A percentile compares a stretch with the other conserved stretches of the same genome.
phyloP scores from a whole-genome alignment of 2,113 vertebrate species.

The Misgurnus anguillicaudatus region DNA sequence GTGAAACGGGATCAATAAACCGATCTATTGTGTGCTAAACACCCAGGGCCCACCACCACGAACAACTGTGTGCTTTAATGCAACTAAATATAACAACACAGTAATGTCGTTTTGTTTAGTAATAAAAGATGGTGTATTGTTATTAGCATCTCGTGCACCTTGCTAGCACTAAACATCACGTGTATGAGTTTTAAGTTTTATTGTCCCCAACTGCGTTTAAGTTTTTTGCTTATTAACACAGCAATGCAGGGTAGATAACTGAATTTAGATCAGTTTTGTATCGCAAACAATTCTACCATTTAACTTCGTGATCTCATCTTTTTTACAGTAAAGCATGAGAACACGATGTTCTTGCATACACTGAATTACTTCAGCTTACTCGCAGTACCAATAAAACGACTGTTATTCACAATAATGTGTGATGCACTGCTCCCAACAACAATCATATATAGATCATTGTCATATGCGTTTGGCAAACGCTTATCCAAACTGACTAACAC shows the following conservation, averaged over 20 bases:
- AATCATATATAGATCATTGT: too few relatives aligned
- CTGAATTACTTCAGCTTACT: neutral
- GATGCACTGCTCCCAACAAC: too few relatives aligned
- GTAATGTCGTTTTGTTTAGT: neutral
- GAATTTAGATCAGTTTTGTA: neutral
- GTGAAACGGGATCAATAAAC: neutral
- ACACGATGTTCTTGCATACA: neutral
- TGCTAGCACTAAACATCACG: constrained; percentile 18
- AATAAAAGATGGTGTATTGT: neutral
- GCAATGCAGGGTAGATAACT: neutral
- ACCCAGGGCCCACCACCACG: neutral
- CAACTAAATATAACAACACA: too few relatives aligned
- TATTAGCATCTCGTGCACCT: constrained; percentile 26
- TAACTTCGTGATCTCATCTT: neutral
- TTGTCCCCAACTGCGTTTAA: neutral
- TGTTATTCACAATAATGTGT: too few relatives aligned
- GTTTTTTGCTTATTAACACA: neutral
- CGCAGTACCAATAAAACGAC: neutral
- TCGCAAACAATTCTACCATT: neutral
- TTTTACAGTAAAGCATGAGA: neutral
- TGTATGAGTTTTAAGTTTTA: neutral
- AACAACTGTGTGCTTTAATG: too few relatives aligned
- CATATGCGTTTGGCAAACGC: too few relatives aligned
- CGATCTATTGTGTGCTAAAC: neutral
- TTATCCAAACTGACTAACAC: too few relatives aligned